Evolutionary conservation across 2,888 invertebrate genomes (phyloP), one percentile per base, ranked within the genome.

Genomic region (Phragmatobia fuliginosa): DNA sequence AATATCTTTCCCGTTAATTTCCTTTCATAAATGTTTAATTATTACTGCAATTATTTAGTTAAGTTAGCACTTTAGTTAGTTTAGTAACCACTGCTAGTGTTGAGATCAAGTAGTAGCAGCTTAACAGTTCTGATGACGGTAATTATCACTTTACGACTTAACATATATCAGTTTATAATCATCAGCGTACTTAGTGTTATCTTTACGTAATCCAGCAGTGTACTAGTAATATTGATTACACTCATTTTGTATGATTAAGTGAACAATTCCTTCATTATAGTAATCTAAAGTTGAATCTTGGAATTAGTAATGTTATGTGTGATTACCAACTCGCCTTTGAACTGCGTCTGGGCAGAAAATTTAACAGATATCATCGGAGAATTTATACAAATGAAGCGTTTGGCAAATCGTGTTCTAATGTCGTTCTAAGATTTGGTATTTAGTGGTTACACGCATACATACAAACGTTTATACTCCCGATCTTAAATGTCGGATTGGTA

Each of bases 181-280:
- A 66, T 66, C 45, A 63, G n/a, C 67, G 71, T 67, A 66, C 66
- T 70, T 66, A 74, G 74, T 25, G 72, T 59, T 75, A 81, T 83
- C 82, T 76, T 71, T 70, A 70, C 70, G 66, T 69, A 78, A 80
- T 76, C 68, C 68, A 68, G 75, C 75, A 70, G 71, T 49, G n/a
- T n/a, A 49, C 21, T n/a, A 8, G 1, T 74, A 78, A 66, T 80
- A 78, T 71, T 74, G 75, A 77, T 74, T 79, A 66, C 71, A 67
- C 72, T 75, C 78, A 79, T 73, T 76, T 77, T 71, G 68, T 62
- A 71, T 73, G 77, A 80, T 74, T 75, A 75, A 67, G 73, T 67
- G 68, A 78, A 83, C 78, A 78, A 80, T 82, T 80, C 82, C 81
- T 79, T 84, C 82, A 82, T 83, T 80, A 82, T 70, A 83, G 77